Conservation (phyloP, 2,113 vertebrate species). For the Pithys albifrons region DNA sequence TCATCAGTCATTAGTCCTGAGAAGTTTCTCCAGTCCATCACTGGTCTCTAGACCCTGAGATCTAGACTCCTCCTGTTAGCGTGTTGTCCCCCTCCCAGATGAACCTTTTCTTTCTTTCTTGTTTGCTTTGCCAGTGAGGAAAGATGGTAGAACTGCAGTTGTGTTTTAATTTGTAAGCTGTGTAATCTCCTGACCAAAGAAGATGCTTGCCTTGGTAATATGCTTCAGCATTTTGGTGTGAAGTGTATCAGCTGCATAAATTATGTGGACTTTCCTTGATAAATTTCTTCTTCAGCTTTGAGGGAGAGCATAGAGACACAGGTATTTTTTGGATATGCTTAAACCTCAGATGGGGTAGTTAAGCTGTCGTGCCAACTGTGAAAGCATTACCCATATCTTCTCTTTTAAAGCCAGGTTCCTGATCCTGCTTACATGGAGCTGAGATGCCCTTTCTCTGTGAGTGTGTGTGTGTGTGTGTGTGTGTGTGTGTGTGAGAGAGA, state of each 20-base stretch:
- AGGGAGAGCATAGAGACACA: neutral
- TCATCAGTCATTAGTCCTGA: neutral
- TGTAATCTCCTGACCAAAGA: neutral
- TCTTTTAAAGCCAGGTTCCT: neutral
- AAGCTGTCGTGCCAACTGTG: neutral
- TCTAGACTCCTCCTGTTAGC: neutral
- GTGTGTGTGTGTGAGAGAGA: neutral
- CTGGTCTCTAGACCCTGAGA: neutral
- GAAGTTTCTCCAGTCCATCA: neutral
- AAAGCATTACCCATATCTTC: neutral
- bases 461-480: neutral
- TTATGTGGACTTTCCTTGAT: neutral
- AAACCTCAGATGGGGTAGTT: neutral
- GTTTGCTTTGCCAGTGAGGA: neutral
- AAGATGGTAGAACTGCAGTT: neutral
- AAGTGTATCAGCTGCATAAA: neutral
- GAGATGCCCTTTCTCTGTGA: neutral
- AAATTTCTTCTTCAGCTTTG: neutral
- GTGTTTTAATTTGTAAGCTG: neutral
- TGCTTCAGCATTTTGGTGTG: neutral
- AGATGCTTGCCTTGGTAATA: neutral
- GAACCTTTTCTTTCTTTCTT: neutral
- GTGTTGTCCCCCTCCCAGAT: neutral
- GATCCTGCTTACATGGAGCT: neutral
- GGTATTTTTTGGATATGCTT: neutral